These are phyloP conservation scores for Pseudorhiza aurosa DNA, from an alignment of 30 jellyfish, hydroid and myxozoan genomes.

Conservation along the genomic window DNA sequence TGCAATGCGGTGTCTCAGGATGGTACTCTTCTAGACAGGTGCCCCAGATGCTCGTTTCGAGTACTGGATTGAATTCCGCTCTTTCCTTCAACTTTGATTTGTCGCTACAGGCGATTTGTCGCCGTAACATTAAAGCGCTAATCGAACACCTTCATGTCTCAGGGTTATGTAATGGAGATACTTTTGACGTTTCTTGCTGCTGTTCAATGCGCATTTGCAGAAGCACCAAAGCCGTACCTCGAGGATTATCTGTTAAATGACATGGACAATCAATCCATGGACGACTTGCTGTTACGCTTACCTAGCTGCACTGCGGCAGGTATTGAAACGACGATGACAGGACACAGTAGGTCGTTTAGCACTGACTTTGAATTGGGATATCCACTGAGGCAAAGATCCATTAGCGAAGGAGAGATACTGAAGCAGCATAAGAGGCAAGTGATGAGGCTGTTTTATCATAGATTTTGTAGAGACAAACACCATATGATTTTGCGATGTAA, in stretches of 20 bases:
- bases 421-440: conserved; percentile 42
- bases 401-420: conserved; percentile 50
- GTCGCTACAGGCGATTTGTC: no score
- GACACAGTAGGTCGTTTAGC: conserved; percentile 85
- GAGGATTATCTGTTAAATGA: conserved; percentile 45
- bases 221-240: conserved; percentile 68
- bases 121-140: no score
- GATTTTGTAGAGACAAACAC: no score
- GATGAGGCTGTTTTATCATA: background rate
- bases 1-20: no score
- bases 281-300: conserved; percentile 42
- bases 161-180: conserved; percentile 97
- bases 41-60: no score
- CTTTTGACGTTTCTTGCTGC: conserved; percentile 87
- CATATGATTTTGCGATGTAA: no score
- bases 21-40: no score
- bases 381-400: conserved; percentile 70
- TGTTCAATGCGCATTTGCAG: conserved; percentile 88
- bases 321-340: conserved; percentile 31
- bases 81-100: no score
- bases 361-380: conserved; percentile 73
- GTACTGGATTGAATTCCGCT: no score
- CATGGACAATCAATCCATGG: conserved; percentile 62
- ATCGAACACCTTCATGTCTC: no score
- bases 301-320: conserved; percentile 31